Conservation (phyloP, 2,113 vertebrate species). For the Oreochromis spilurus region DNA sequence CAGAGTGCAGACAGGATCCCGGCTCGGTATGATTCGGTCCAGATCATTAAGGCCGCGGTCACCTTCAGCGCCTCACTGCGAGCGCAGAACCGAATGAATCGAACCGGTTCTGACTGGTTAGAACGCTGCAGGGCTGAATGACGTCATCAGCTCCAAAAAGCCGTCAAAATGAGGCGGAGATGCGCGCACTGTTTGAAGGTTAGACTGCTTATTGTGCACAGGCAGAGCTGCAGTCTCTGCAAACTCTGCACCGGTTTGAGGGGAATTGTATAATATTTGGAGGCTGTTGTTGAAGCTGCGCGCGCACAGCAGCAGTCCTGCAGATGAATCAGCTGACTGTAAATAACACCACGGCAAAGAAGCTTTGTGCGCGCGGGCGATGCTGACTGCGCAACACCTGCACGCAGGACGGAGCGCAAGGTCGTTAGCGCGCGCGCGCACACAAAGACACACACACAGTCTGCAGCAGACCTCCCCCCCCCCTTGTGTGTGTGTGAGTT, state of each 20-base stretch:
- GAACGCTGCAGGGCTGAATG: background rate
- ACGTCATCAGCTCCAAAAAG: background rate
- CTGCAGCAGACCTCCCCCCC: background rate
- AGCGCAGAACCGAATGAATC: background rate
- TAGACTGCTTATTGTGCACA: background rate
- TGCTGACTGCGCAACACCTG: constrained; percentile 35
- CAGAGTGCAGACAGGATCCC: background rate
- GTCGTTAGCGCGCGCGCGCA: background rate
- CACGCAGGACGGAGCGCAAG: constrained; percentile 19
- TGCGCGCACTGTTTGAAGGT: background rate
- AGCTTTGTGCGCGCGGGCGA: background rate
- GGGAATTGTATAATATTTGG: background rate
- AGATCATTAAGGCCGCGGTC: background rate
- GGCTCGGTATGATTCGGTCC: background rate
- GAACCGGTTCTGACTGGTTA: background rate
- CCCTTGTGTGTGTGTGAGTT: background rate
- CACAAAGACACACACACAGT: background rate
- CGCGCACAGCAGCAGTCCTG: background rate
- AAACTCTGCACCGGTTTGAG: background rate
- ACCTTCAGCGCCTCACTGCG: background rate
- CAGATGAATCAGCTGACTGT: background rate
- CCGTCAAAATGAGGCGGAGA: background rate
- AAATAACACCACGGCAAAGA: background rate
- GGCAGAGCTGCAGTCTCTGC: background rate
- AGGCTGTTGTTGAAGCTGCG: background rate